Evolutionary conservation across 2,888 invertebrate genomes (phyloP).

Genomic region (Drosophila nigricruria): DNA sequence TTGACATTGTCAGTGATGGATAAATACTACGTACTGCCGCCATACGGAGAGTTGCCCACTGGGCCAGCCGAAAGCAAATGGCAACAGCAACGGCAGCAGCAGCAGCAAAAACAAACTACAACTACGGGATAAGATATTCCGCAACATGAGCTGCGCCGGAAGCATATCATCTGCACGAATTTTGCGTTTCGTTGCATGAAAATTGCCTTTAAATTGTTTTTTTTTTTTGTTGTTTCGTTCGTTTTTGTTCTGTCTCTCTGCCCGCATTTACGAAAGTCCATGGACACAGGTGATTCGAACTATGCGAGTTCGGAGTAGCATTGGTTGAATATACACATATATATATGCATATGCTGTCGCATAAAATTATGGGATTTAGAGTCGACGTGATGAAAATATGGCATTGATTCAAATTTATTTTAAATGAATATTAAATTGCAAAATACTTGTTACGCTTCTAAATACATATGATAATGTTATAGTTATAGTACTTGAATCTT

Average conservation of each 20-base stretch:
- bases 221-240: conserved; percentile 1
- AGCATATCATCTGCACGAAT: conserved; percentile 71
- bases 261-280: conserved; percentile 1
- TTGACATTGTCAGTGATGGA: conserved; percentile 82
- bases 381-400: conserved; percentile 4
- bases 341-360: conserved; percentile 6
- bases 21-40: conserved; percentile 70
- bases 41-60: conserved; percentile 39
- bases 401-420: neutral
- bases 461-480: neutral
- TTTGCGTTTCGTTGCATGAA: conserved; percentile 71
- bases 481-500: neutral
- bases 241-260: neutral
- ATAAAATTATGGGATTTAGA: neutral
- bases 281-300: conserved; percentile 42
- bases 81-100: conserved; percentile 43
- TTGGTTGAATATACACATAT: neutral
- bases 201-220: conserved; percentile 66
- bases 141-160: conserved; percentile 57
- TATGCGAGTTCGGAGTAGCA: conserved; percentile 6
- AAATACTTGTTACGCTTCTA: neutral
- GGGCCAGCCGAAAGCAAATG: conserved; percentile 41
- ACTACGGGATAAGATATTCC: conserved; percentile 55
- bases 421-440: neutral
- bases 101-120: conserved; percentile 32